Evolutionary conservation across 2,888 invertebrate genomes (phyloP).

Genomic region (Auanema freiburgensis): DNA sequence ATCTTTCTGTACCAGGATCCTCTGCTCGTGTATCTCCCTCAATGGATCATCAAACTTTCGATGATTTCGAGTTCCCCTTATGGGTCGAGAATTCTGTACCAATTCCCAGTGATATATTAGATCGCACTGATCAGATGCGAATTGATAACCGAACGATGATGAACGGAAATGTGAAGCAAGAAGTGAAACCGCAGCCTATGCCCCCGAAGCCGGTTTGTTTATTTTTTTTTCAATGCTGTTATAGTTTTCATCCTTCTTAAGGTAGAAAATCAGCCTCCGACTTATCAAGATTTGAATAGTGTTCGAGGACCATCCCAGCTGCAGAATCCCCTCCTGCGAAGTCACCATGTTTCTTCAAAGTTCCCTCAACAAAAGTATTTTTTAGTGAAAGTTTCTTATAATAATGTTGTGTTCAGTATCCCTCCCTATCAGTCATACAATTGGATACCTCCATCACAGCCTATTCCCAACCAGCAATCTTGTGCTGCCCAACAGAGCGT

Average conservation of each 20-base stretch:
- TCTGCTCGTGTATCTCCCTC: constrained; percentile 44
- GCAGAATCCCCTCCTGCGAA: constrained; percentile 57
- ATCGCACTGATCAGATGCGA: constrained; percentile 45
- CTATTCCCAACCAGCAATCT: constrained; percentile 28
- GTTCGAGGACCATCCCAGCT: constrained; percentile 46
- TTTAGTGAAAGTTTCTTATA: constrained; percentile 5
- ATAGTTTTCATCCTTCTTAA: constrained; percentile 18
- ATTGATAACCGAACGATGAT: no score
- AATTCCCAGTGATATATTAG: constrained; percentile 48
- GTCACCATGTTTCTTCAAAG: constrained; percentile 22
- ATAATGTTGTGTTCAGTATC: constrained; percentile 6
- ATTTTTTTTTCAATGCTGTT: background rate
- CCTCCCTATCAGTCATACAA: constrained; percentile 8
- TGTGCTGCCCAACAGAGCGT: constrained; percentile 38
- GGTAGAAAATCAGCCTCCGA: constrained; percentile 43
- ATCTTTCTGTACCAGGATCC: constrained; percentile 45
- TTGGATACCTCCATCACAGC: constrained; percentile 14
- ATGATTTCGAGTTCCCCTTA: constrained; percentile 59
- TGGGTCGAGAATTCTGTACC: constrained; percentile 44
- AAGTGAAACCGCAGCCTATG: background rate
- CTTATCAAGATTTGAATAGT: constrained; percentile 56
- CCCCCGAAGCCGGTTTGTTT: background rate
- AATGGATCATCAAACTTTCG: constrained; percentile 35
- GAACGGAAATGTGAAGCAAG: no score
- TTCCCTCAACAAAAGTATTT: constrained; percentile 9